Evolutionary conservation across 2,797 vertebrate species (phyloP).

Genomic region (Toxotes lorentzi): DNA sequence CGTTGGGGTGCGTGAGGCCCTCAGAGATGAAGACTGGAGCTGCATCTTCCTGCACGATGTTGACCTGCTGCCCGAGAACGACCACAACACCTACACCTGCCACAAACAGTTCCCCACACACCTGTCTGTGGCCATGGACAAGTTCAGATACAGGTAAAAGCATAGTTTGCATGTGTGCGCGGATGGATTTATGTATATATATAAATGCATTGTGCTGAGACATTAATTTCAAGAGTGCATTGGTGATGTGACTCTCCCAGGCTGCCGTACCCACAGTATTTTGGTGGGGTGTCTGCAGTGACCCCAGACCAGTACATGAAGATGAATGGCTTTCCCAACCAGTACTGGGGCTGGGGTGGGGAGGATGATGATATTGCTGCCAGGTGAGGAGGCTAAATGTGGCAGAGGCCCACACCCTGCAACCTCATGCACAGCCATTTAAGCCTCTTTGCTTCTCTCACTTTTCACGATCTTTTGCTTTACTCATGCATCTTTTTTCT

Average conservation of each 20-base stretch:
- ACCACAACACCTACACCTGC: constrained; percentile 96
- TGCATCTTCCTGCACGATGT: constrained; percentile 97
- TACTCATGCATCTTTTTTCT: constrained; percentile 21
- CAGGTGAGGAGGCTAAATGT: constrained; percentile 83
- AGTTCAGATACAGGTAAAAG: constrained; percentile 95
- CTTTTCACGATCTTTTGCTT: constrained; percentile 16
- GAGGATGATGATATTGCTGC: constrained; percentile 97
- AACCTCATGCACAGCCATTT: constrained; percentile 13
- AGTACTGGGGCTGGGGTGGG: constrained; percentile 98
- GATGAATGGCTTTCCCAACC: constrained; percentile 98
- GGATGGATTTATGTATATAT: background rate
- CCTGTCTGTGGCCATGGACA: constrained; percentile 96
- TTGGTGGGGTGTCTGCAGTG: constrained; percentile 94
- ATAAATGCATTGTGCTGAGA: background rate
- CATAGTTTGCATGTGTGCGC: constrained; percentile 47
- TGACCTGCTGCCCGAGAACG: constrained; percentile 95
- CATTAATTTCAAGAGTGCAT: constrained; percentile 22
- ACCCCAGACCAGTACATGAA: constrained; percentile 98
- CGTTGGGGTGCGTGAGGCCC: constrained; percentile 93
- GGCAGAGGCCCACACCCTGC: constrained; percentile 21
- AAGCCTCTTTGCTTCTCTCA: constrained; percentile 10
- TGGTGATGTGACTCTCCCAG: constrained; percentile 76
- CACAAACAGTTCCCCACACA: constrained; percentile 93
- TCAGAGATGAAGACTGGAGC: constrained; percentile 95
- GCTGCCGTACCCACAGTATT: constrained; percentile 95